These are phyloP conservation scores for Rhombomys opimus DNA, from an alignment of 2,113 vertebrate genomes.

Conservation along the genomic window DNA sequence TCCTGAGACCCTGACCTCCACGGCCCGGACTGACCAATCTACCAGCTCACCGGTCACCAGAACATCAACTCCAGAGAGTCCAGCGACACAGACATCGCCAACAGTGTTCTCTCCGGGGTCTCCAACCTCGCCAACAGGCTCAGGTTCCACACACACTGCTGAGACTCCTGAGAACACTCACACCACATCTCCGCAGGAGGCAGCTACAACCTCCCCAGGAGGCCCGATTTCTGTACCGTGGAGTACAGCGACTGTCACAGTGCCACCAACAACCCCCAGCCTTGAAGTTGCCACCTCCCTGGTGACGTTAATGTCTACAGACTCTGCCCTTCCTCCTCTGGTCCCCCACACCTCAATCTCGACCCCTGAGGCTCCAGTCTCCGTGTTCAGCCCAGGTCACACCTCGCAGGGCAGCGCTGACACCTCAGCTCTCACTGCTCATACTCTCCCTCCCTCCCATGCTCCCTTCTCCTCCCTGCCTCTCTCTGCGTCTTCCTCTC, in stretches of 20 bases:
- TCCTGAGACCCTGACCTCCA: no score
- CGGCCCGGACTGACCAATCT: neutral
- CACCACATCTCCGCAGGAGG: rapidly evolving
- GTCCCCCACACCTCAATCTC: no score
- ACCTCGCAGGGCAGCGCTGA: no score
- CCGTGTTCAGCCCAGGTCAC: rapidly evolving
- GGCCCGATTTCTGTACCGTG: neutral
- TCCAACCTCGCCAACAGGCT: neutral
- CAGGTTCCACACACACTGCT: neutral
- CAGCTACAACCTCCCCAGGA: neutral
- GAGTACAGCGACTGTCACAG: neutral
- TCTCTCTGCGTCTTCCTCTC: neutral
- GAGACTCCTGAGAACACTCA: neutral
- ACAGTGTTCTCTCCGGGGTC: neutral
- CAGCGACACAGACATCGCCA: no score
- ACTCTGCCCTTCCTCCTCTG: neutral
- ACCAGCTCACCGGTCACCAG: neutral
- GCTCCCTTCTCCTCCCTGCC: neutral
- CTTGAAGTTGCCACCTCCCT: neutral
- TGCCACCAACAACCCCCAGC: neutral
- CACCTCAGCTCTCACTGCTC: neutral
- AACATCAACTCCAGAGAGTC: neutral
- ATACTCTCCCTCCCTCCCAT: no score
- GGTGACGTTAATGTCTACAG: no score
- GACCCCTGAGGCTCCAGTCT: neutral